Evolutionary conservation across 2,797 vertebrate genomes (phyloP), one percentile per base, ranked within the genome.

Genomic region (Danio jaintianensis): DNA sequence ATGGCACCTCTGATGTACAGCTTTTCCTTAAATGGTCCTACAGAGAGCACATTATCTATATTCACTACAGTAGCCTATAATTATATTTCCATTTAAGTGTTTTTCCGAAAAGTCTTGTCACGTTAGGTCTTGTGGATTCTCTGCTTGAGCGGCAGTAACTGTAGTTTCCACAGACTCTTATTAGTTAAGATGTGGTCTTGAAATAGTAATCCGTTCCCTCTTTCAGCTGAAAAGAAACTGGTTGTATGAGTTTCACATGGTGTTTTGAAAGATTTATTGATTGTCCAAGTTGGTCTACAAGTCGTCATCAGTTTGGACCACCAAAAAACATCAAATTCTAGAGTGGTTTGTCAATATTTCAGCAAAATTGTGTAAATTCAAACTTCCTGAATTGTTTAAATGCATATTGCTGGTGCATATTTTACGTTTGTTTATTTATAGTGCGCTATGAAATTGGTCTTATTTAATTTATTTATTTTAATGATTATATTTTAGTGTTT

Each of bases 81-180:
- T 74, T 59, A 61, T 59, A 42, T 73, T 15, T 36, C 20, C 8
- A 36, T 74, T 61, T 74, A 58, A 73, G 55, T 56, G 7, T 71
- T 56, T 56, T 71, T 71, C 18, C 18, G 56, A 22, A 16, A 40
- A 43, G n/a, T 42, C 67, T 18, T 1, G 29, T 58, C 40, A 47
- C 40, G 5, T 15, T 67, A 48, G 45, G 7, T 67, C 45, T 68
- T 68, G 66, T 55, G 68, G 50, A 6, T 55, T 71, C n/a, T 71
- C 50, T 55, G n/a, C 53, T 58, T 72, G 7, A 45, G n/a, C 43
- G 7, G 40, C 56, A 53, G 7, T 58, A 72, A 53, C 48, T 9
- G 38, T 15, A 58, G 70, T 56, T 72, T 72, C 38, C 69, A 71
- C 16, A 38, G 36, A 7, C 16, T 42, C 11, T 43, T 58, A 45